Percentiles rank a stretch among this genome's conserved stretches.
These are phyloP conservation scores for Caenorhabditis tropicalis DNA, from an alignment of 1,140 invertebrate genomes.

Conservation along the genomic window DNA sequence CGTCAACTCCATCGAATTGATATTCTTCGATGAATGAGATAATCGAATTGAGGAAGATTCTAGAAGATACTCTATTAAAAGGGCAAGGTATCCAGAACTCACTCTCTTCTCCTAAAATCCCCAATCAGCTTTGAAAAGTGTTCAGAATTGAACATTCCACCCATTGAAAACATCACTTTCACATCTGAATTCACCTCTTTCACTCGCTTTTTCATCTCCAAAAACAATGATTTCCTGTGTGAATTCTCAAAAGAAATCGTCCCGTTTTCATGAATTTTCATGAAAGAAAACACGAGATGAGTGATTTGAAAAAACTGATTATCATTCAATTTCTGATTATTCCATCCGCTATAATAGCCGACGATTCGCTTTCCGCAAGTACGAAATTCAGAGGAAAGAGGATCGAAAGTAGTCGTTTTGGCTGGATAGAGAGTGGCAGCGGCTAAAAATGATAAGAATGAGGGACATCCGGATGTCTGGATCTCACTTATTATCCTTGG, in stretches of 20 bases:
- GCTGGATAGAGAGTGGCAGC: not conserved
- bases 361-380: slow-evolving; percentile 39
- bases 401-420: not conserved
- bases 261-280: slow-evolving; percentile 60
- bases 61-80: too few relatives aligned
- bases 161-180: slow-evolving; percentile 65
- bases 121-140: slow-evolving; percentile 58
- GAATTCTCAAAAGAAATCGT: slow-evolving; percentile 42
- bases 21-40: slow-evolving; percentile 49
- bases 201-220: not conserved
- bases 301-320: slow-evolving; percentile 53
- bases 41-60: slow-evolving; percentile 53
- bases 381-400: not conserved
- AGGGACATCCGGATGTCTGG: too few relatives aligned
- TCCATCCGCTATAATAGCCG: slow-evolving; percentile 41
- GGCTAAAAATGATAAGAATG: not conserved
- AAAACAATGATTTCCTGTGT: slow-evolving; percentile 20
- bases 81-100: too few relatives aligned
- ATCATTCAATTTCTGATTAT: not conserved
- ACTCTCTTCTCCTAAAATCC: slow-evolving; percentile 40
- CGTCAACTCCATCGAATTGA: slow-evolving; percentile 59
- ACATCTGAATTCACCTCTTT: not conserved
- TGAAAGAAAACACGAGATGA: slow-evolving; percentile 64
- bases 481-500: not conserved
- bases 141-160: slow-evolving; percentile 69